Evolutionary conservation across 1,140 invertebrate genomes (phyloP).

Genomic region (Ridgeia piscesae): DNA sequence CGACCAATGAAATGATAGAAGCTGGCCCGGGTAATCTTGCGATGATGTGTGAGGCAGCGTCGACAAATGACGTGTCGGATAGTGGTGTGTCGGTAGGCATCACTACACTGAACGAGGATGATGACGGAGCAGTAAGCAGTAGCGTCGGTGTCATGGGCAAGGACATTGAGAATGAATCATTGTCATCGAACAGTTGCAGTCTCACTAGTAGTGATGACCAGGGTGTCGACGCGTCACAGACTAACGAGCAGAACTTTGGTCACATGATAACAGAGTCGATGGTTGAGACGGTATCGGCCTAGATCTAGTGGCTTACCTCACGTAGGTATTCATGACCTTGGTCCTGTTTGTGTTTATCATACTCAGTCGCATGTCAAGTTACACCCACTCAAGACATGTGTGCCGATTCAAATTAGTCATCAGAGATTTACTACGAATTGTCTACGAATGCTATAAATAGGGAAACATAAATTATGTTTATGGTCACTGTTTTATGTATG

Average conservation of each 20-base stretch:
- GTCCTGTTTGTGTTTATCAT: not conserved
- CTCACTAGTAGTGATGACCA: not conserved
- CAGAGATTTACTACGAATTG: too few relatives aligned
- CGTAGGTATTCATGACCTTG: not conserved
- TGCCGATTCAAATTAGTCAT: too few relatives aligned
- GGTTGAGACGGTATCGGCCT: conserved; percentile 85
- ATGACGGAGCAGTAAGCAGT: not conserved
- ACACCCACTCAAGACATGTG: too few relatives aligned
- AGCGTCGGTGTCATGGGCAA: not conserved
- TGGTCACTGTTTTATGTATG: not conserved
- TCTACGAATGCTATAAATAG: too few relatives aligned
- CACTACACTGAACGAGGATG: not conserved
- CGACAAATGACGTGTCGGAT: conserved; percentile 4
- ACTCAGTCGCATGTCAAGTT: not conserved
- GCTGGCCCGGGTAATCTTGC: not conserved
- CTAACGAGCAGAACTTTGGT: conserved; percentile 72
- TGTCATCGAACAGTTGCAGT: not conserved
- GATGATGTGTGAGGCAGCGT: not conserved
- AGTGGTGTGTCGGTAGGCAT: not conserved
- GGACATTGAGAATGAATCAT: not conserved
- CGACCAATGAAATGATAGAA: not conserved
- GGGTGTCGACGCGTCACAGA: not conserved
- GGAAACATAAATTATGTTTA: not conserved
- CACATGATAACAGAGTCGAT: conserved; percentile 91
- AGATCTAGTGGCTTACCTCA: not conserved